Evolutionary conservation across 2,113 vertebrate species (phyloP).

Genomic region (Calidris pugnax): DNA sequence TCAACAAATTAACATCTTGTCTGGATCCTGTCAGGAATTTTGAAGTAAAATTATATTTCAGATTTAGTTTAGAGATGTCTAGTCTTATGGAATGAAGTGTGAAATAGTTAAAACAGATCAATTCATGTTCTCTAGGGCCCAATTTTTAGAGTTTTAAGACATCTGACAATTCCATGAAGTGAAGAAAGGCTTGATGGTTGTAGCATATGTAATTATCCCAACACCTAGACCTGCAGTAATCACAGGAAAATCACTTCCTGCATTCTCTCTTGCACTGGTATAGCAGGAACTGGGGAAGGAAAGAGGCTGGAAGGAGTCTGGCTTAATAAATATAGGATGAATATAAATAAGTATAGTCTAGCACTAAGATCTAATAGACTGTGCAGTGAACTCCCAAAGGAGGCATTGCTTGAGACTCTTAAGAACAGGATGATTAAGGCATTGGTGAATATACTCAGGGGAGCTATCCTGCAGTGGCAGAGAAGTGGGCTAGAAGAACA

Average conservation of each 20-base stretch:
- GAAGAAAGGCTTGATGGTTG: background rate
- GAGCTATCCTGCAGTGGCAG: constrained; percentile 4
- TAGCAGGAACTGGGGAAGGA: background rate
- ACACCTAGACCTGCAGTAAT: background rate
- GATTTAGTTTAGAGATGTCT: background rate
- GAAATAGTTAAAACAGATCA: background rate
- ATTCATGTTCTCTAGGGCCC: background rate
- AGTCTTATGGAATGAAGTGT: background rate
- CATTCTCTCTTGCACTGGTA: background rate
- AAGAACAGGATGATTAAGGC: constrained; percentile 45
- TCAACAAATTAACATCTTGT: background rate
- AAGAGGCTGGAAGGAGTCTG: background rate
- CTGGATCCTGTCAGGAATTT: background rate
- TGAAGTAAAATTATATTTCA: background rate
- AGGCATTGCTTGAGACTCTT: constrained; percentile 30
- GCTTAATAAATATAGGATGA: constrained; percentile 9
- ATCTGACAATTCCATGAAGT: background rate
- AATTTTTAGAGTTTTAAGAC: background rate
- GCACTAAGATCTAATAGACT: constrained; percentile 23
- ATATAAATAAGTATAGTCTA: constrained; percentile 24
- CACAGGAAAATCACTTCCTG: background rate
- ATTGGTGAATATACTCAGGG: constrained; percentile 20
- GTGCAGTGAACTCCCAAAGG: constrained; percentile 40
- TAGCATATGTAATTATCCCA: background rate
- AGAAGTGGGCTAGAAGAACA: background rate